Conservation (phyloP, 2,888 invertebrate genomes). For the Venustoraphidia nigricollis region DNA sequence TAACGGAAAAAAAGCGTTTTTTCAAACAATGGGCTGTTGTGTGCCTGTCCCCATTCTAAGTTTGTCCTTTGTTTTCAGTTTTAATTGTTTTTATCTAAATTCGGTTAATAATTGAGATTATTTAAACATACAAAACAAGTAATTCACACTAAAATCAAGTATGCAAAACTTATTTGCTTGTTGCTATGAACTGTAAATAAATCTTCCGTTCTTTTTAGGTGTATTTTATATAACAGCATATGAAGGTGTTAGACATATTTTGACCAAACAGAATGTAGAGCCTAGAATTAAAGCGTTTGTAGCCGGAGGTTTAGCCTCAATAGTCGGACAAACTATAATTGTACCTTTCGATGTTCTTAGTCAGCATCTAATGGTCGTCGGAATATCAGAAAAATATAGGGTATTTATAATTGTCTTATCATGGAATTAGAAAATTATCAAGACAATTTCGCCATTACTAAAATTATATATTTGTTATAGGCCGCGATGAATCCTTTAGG, state of each 20-base stretch:
- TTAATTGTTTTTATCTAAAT: no score
- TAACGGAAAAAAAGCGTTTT: no score
- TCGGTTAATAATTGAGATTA: no score
- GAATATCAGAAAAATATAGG: constrained; percentile 27
- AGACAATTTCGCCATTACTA: not conserved
- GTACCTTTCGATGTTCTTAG: constrained; percentile 95
- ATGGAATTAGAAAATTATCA: not conserved
- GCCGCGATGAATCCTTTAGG: constrained; percentile 57
- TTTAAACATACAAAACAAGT: no score
- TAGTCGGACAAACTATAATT: constrained; percentile 87
- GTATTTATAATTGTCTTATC: constrained; percentile 10
- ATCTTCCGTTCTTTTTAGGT: constrained; percentile 34
- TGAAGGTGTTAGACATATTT: constrained; percentile 72
- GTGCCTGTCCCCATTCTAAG: no score
- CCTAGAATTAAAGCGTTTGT: constrained; percentile 61
- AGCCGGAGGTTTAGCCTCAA: constrained; percentile 81
- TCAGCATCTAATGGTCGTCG: constrained; percentile 92
- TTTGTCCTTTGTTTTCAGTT: no score
- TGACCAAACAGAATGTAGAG: constrained; percentile 49
- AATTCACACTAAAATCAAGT: no score
- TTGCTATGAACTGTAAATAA: no score
- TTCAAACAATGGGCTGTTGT: no score
- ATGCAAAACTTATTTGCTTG: no score
- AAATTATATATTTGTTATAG: not conserved
- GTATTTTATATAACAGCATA: constrained; percentile 90